A percentile compares a stretch with the other conserved stretches of the same genome.
phyloP scores from a whole-genome alignment of 2,888 invertebrate species.

The Catocala nupta region DNA sequence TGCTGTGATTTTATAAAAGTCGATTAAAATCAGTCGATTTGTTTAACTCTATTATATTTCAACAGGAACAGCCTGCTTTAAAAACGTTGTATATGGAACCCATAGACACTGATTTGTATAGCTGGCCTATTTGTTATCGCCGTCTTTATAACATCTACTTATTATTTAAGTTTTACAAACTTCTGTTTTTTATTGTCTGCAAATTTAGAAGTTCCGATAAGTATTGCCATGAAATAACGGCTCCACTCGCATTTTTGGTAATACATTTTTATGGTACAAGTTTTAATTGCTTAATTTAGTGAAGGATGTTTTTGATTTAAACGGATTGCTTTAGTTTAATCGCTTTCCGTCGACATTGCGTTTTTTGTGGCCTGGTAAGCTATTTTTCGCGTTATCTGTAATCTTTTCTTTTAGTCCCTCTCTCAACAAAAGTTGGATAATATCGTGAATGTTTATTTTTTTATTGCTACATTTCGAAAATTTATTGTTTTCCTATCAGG shows the following conservation, averaged over 20 bases:
- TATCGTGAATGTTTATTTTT: no score
- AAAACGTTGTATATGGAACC: background rate
- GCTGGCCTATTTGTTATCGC: slow-evolving; percentile 1
- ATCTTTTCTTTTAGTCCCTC: slow-evolving; percentile 3
- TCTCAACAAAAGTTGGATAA: slow-evolving; percentile 20
- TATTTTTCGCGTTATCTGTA: background rate
- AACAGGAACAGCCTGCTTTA: no score
- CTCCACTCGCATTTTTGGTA: slow-evolving; percentile 17
- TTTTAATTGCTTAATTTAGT: slow-evolving; percentile 44
- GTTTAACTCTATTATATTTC: no score
- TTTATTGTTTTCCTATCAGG: no score
- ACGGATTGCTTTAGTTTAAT: slow-evolving; percentile 19
- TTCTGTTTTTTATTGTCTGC: slow-evolving; percentile 52
- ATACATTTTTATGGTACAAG: slow-evolving; percentile 45
- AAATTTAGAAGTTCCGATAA: slow-evolving; percentile 47
- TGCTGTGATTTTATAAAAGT: no score
- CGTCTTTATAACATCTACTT: slow-evolving; percentile 18
- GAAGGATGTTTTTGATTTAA: slow-evolving; percentile 37
- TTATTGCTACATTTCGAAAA: no score
- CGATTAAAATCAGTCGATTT: no score
- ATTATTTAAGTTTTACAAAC: slow-evolving; percentile 37
- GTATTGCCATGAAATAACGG: slow-evolving; percentile 44
- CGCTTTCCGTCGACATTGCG: slow-evolving; percentile 1
- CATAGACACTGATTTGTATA: no score
- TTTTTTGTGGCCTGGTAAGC: background rate